Percentiles rank a stretch among this genome's conserved stretches.
Conservation (phyloP, 2,888 invertebrate genomes). For the Agrochola lota region DNA sequence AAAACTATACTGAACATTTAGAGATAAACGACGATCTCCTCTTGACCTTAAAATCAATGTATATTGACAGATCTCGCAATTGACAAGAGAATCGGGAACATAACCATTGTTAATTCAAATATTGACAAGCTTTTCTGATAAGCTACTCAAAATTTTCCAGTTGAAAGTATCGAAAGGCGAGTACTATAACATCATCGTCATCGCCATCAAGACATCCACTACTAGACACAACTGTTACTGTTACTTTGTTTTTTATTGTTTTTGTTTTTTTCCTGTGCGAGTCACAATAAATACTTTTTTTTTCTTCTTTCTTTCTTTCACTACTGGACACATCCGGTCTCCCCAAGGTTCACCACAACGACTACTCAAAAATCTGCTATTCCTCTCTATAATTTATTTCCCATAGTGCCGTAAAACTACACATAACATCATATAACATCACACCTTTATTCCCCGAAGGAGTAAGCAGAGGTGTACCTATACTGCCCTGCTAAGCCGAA, state of each 20-base stretch:
- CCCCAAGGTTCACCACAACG: not conserved
- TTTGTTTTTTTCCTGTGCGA: too few species aligned
- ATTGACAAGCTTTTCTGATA: constrained; percentile 29
- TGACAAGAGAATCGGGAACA: not conserved
- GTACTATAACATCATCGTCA: not conserved
- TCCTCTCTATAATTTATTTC: not conserved
- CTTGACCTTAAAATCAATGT: constrained; percentile 30
- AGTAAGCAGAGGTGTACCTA: too few species aligned
- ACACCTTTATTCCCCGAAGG: too few species aligned
- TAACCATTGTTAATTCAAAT: constrained; percentile 29
- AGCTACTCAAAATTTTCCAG: not conserved
- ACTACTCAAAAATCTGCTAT: not conserved
- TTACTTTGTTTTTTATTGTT: too few species aligned
- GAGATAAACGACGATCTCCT: not conserved
- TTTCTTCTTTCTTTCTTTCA: too few species aligned
- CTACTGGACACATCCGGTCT: not conserved
- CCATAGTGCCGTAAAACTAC: not conserved
- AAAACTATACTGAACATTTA: not conserved
- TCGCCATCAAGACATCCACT: not conserved
- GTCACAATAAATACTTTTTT: too few species aligned
- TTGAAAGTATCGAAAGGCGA: not conserved
- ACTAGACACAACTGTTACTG: too few species aligned
- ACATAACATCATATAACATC: too few species aligned
- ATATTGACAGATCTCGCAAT: constrained; percentile 19
- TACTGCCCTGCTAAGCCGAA: too few species aligned